These are phyloP conservation scores for Formica selysi DNA, from an alignment of 1,140 invertebrate species.

Conservation along the genomic window DNA sequence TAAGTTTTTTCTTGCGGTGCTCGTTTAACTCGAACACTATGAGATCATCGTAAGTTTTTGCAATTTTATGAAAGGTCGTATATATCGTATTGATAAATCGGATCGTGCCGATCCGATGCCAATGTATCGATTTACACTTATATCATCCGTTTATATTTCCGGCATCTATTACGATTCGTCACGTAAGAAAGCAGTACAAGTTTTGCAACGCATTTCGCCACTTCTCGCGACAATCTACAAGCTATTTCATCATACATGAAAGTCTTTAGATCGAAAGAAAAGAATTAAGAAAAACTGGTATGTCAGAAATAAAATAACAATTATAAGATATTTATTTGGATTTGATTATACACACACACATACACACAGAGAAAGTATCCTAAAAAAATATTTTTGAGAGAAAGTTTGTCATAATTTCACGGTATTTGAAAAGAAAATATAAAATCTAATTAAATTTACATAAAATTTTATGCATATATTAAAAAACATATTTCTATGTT, in stretches of 20 bases:
- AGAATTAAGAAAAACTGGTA: constrained; percentile 27
- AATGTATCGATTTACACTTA: constrained; percentile 41
- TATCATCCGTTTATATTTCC: constrained; percentile 68
- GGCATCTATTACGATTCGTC: constrained; percentile 55
- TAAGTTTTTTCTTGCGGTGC: not conserved
- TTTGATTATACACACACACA: not conserved
- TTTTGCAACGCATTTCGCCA: constrained; percentile 71
- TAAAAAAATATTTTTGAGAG: not conserved
- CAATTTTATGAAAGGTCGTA: constrained; percentile 31
- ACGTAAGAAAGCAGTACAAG: constrained; percentile 62
- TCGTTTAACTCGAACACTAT: not conserved
- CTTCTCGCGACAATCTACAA: constrained; percentile 33
- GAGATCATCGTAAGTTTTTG: constrained; percentile 15
- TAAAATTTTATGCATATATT: not conserved
- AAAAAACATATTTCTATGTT: not conserved
- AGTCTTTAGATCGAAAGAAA: constrained; percentile 46
- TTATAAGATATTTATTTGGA: not conserved
- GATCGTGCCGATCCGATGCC: not conserved
- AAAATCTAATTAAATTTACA: not conserved
- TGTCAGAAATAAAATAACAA: not conserved
- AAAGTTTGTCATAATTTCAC: not conserved
- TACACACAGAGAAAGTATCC: no score
- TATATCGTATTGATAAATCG: constrained; percentile 19
- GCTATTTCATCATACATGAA: constrained; percentile 48
- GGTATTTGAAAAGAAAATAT: not conserved